Evolutionary conservation across 2,797 vertebrate species (phyloP), one percentile per base, ranked within the genome.

Genomic region (Catostomus latipinnis): DNA sequence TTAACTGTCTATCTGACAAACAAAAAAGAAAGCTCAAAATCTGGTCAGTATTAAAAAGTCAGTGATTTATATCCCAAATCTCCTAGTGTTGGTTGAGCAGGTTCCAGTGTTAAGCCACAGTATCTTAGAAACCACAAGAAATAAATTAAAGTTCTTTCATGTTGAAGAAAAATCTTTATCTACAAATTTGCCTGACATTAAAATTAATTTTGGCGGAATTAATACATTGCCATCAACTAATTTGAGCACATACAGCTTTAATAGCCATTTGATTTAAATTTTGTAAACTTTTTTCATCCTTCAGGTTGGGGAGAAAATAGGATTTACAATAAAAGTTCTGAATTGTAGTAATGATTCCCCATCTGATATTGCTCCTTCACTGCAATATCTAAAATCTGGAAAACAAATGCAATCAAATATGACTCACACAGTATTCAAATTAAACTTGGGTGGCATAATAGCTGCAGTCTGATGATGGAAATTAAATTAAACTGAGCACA

Each of bases 401-500:
- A 80, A 88, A 83, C 84, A 90, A 87, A 86, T 82, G 54, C 85
- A 84, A 83, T 85, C 78, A 77, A 8, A 34, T 61, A 12, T 22
- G 5, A 83, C 56, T 85, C 84, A 86, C 89, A 85, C 88, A 14
- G 83, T 86, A 89, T 87, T 88, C 81, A 82, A 80, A 82, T 82
- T 81, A 84, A 85, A 87, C 84, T 86, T 88, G 88, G 87, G 84
- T 84, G 81, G 85, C 76, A 91, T 61, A 89, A 73, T 82, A 87
- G 75, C 65, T 89, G 89, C 89, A 92, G 90, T 91, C 91, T 87
- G 84, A 86, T 62, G 49, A 71, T 75, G 53, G 46, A 60, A 81
- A 49, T 58, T 5, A 79, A 75, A 89, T 71, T 76, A 74, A 84
- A 88, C 84, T 85, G 89, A 93, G 91, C 92, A 93, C 92, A 93